These are phyloP conservation scores for Thymallus thymallus DNA, from an alignment of 2,113 vertebrate genomes.

Conservation along the genomic window DNA sequence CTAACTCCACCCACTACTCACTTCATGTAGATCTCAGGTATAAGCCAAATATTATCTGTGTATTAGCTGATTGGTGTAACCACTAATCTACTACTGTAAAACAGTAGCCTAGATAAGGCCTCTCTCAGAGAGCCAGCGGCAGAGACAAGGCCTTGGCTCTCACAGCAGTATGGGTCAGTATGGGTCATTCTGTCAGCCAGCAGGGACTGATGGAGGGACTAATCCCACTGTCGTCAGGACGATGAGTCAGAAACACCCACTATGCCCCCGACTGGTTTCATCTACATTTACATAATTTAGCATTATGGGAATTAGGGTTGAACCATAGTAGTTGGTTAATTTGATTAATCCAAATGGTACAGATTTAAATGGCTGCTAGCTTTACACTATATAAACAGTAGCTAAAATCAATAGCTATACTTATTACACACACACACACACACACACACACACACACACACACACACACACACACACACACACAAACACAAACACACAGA, in stretches of 20 bases:
- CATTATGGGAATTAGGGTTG: too few species aligned
- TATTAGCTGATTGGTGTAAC: too few species aligned
- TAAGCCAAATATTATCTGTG: too few species aligned
- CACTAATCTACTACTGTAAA: too few species aligned
- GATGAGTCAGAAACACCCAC: constrained; percentile 71
- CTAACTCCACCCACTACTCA: too few species aligned
- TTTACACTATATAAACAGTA: too few species aligned
- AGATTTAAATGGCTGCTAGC: too few species aligned
- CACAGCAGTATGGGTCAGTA: constrained; percentile 34
- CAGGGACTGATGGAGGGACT: constrained; percentile 60
- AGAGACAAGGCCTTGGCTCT: constrained; percentile 41
- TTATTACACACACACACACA: constrained; percentile 13
- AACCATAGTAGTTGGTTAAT: too few species aligned
- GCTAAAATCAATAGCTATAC: too few species aligned
- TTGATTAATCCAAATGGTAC: too few species aligned
- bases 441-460: constrained; percentile 16
- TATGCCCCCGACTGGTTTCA: constrained; percentile 47
- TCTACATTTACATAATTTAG: neutral
- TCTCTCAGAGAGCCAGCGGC: constrained; percentile 47
- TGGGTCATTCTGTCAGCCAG: constrained; percentile 55
- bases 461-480: constrained; percentile 58
- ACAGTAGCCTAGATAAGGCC: neutral
- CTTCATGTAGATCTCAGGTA: neutral
- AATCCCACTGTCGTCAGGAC: constrained; percentile 78
- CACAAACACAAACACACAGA: constrained; percentile 63